Evolutionary conservation across 2,797 vertebrate genomes (phyloP).

Genomic region (Silurus lanzhouensis): DNA sequence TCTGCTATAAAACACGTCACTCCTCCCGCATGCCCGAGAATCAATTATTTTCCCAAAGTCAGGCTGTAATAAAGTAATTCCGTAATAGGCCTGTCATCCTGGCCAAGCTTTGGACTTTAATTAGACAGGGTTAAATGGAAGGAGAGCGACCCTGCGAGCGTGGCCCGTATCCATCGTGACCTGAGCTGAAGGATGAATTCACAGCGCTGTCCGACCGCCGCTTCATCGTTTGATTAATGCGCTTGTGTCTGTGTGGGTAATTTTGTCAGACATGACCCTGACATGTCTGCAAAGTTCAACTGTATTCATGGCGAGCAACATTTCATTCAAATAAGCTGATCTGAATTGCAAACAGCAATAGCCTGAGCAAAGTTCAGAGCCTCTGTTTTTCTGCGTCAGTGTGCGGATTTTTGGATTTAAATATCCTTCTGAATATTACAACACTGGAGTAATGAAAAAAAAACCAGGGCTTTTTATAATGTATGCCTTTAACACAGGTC

Average conservation of each 20-base stretch:
- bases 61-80: slow-evolving; percentile 54
- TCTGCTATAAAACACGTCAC: slow-evolving; percentile 35
- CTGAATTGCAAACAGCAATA: slow-evolving; percentile 82
- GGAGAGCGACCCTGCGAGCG: slow-evolving; percentile 58
- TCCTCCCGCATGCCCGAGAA: slow-evolving; percentile 56
- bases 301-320: slow-evolving; percentile 80
- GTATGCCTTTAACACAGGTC: background rate
- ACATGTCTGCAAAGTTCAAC: slow-evolving; percentile 83
- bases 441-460: background rate
- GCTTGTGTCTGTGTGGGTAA: slow-evolving; percentile 67
- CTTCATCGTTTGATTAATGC: slow-evolving; percentile 77
- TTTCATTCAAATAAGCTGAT: slow-evolving; percentile 85
- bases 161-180: slow-evolving; percentile 57
- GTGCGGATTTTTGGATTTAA: slow-evolving; percentile 14
- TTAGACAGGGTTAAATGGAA: slow-evolving; percentile 76
- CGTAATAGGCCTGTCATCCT: slow-evolving; percentile 63
- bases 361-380: slow-evolving; percentile 67
- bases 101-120: slow-evolving; percentile 67
- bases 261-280: slow-evolving; percentile 76
- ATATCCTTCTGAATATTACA: slow-evolving; percentile 1
- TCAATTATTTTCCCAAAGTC: slow-evolving; percentile 62
- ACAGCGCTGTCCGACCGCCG: slow-evolving; percentile 61
- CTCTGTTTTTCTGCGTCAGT: slow-evolving; percentile 66
- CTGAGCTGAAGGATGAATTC: slow-evolving; percentile 64
- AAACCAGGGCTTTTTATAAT: background rate